Evolutionary conservation across 1,140 invertebrate species (phyloP).

Genomic region (Solenopsis fugax): DNA sequence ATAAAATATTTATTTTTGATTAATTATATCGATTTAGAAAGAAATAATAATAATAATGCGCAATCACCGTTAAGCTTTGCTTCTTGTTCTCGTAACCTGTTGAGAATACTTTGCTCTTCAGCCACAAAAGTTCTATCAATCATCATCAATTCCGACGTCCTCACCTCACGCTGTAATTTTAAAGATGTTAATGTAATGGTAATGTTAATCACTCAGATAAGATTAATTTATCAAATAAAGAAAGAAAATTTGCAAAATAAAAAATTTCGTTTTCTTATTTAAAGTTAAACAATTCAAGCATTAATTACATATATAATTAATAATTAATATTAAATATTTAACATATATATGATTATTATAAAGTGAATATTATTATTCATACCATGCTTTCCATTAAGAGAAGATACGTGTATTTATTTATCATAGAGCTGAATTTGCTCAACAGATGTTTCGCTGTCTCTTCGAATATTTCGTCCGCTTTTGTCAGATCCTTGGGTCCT

Average conservation of each 20-base stretch:
- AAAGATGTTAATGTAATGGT: slow-evolving; percentile 2
- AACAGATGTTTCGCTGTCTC: slow-evolving; percentile 91
- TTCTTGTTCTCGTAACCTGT: slow-evolving; percentile 87
- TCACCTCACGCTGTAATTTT: slow-evolving; percentile 88
- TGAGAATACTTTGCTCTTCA: slow-evolving; percentile 89
- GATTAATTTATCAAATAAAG: slow-evolving; percentile 19
- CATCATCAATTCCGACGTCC: slow-evolving; percentile 91
- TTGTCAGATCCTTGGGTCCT: slow-evolving; percentile 89
- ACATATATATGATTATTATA: not conserved
- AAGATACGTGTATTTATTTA: slow-evolving; percentile 92
- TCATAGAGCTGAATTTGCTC: slow-evolving; percentile 91
- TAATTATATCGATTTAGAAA: slow-evolving; percentile 34
- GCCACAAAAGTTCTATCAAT: slow-evolving; percentile 90
- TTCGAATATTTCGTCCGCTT: slow-evolving; percentile 93
- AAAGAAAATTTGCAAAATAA: not conserved
- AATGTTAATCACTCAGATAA: not conserved
- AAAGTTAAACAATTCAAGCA: not conserved
- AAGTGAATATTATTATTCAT: slow-evolving; percentile 55
- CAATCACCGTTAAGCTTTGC: slow-evolving; percentile 83
- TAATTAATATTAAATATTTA: not conserved
- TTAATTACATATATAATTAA: no score
- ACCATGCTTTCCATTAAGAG: slow-evolving; percentile 95
- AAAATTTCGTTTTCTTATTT: not conserved
- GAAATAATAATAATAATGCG: no score
- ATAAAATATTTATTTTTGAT: slow-evolving; percentile 6